A percentile compares a stretch with the other conserved stretches of the same genome.
Evolutionary conservation across 2,888 invertebrate species (phyloP).

Genomic region (Chaitophorus viminalis): DNA sequence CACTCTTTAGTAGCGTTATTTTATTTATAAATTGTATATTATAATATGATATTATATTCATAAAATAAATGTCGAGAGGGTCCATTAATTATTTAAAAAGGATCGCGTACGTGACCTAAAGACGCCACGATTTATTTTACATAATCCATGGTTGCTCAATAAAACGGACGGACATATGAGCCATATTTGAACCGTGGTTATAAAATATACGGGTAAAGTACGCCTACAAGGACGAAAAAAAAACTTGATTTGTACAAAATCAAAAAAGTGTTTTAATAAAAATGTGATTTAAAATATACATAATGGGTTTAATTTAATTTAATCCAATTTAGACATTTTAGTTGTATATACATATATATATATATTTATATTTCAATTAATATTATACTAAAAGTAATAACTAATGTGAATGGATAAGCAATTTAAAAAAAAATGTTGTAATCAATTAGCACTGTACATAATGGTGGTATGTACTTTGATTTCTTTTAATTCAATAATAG

Average conservation of each 20-base stretch:
- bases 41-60: not conserved
- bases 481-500: not conserved
- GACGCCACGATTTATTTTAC: slow-evolving; percentile 33
- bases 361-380: not conserved
- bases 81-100: slow-evolving; percentile 24
- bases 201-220: not conserved
- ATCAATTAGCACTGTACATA: not conserved
- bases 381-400: too few species aligned
- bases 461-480: not conserved
- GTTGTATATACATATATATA: too few species aligned
- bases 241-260: not conserved
- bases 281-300: not conserved
- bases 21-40: not conserved
- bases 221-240: not conserved
- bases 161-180: not conserved
- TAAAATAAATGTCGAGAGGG: not conserved
- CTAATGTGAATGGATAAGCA: not conserved
- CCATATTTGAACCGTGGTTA: not conserved
- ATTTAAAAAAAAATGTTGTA: not conserved
- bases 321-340: not conserved
- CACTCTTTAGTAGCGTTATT: not conserved
- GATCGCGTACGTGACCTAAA: slow-evolving; percentile 36
- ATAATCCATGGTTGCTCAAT: slow-evolving; percentile 39
- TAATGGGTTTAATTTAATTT: not conserved
- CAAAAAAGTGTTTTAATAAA: not conserved